Conservation (phyloP, 2,888 invertebrate species). For the Endomychus coccineus region DNA sequence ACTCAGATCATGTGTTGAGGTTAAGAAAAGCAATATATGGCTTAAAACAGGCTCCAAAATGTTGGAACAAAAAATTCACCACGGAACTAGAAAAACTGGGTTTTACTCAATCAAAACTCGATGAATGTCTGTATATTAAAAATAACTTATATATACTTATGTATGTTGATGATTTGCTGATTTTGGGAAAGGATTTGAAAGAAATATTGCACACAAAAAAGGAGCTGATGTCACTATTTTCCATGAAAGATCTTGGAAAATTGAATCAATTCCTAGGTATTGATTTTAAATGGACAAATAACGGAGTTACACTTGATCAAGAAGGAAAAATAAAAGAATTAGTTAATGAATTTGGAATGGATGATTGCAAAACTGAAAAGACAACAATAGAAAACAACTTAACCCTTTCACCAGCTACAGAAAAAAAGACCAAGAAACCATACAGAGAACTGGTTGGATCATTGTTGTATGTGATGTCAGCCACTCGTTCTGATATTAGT, state of each 20-base stretch:
- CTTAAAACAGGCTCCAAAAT: slow-evolving; percentile 19
- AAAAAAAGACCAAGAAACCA: background rate
- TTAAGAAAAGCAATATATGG: slow-evolving; percentile 25
- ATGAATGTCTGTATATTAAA: slow-evolving; percentile 20
- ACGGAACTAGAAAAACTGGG: slow-evolving; percentile 12
- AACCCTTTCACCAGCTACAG: background rate
- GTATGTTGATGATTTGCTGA: slow-evolving; percentile 21
- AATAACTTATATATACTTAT: slow-evolving; percentile 15
- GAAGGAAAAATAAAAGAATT: slow-evolving; percentile 1
- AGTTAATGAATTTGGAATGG: slow-evolving; percentile 5
- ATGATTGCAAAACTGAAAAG: slow-evolving; percentile 5
- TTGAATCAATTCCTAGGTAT: slow-evolving; percentile 5
- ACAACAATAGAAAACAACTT: slow-evolving; percentile 6
- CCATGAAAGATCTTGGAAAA: slow-evolving; percentile 6
- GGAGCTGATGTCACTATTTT: background rate
- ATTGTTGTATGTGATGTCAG: slow-evolving; percentile 20
- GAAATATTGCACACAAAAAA: slow-evolving; percentile 1
- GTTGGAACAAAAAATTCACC: slow-evolving; percentile 21
- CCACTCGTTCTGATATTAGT: slow-evolving; percentile 20
- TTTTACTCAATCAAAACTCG: slow-evolving; percentile 20
- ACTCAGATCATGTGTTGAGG: slow-evolving; percentile 18
- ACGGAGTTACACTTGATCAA: slow-evolving; percentile 4
- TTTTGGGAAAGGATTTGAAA: slow-evolving; percentile 8
- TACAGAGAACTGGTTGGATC: slow-evolving; percentile 19
- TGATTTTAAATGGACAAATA: slow-evolving; percentile 2